Evolutionary conservation across 2,888 invertebrate species (phyloP).

Genomic region (Monopis laevigella): DNA sequence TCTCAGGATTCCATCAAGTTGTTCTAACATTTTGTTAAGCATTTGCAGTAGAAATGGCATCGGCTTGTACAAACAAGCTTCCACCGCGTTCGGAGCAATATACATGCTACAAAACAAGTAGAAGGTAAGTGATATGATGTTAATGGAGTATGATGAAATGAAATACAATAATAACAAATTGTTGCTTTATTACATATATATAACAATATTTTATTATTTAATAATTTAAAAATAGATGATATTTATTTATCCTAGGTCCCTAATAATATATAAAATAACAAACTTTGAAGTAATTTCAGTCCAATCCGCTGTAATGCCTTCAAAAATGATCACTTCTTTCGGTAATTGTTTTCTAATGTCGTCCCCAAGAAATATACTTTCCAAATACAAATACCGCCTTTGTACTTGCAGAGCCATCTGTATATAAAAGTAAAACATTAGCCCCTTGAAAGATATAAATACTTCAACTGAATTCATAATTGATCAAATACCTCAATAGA

Average conservation of each 20-base stretch:
- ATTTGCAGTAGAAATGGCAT: constrained; percentile 71
- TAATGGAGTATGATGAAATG: too few species aligned
- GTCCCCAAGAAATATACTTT: constrained; percentile 89
- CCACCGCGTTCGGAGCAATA: constrained; percentile 64
- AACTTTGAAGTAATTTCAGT: constrained; percentile 70
- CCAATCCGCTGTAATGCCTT: constrained; percentile 77
- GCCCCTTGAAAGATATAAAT: too few species aligned
- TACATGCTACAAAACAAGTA: constrained; percentile 42
- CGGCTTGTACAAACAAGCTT: constrained; percentile 70
- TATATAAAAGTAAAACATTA: not conserved
- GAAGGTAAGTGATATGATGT: too few species aligned
- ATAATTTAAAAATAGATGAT: too few species aligned
- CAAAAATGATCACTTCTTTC: constrained; percentile 78
- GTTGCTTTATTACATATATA: too few species aligned
- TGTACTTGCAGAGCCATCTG: constrained; percentile 80
- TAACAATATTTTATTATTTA: too few species aligned
- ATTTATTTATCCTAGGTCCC: too few species aligned
- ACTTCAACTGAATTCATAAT: not conserved
- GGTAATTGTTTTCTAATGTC: constrained; percentile 88
- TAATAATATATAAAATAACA: too few species aligned
- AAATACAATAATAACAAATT: too few species aligned
- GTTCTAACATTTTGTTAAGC: constrained; percentile 76
- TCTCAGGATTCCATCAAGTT: constrained; percentile 82
- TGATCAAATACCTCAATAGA: constrained; percentile 71
- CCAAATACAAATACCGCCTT: constrained; percentile 85